A percentile compares a stretch with the other conserved stretches of the same genome.
Conservation (phyloP, 2,797 vertebrate genomes). For the Enteromius paludinosus region DNA sequence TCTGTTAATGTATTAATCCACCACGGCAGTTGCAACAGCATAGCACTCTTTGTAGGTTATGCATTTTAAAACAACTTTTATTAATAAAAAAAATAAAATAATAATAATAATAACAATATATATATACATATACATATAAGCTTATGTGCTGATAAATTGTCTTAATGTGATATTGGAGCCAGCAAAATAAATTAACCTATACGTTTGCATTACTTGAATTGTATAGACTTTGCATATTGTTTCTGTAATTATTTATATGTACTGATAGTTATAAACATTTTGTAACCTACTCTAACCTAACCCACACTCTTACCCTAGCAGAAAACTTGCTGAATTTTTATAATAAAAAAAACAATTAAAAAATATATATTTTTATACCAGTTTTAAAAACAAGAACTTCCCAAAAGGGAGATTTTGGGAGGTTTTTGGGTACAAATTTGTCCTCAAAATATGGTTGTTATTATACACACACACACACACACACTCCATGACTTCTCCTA, state of each 20-base stretch:
- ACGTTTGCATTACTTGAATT: too few species aligned
- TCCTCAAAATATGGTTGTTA: background rate
- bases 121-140: too few species aligned
- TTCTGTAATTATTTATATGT: background rate
- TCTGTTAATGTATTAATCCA: background rate
- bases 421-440: background rate
- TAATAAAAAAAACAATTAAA: background rate
- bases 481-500: background rate
- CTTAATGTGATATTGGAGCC: background rate
- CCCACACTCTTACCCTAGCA: background rate
- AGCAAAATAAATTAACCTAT: too few species aligned
- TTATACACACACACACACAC: background rate
- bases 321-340: background rate
- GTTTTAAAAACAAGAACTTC: background rate
- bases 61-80: background rate
- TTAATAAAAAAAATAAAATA: background rate
- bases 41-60: background rate
- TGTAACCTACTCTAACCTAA: background rate
- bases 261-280: background rate
- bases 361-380: background rate
- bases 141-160: background rate
- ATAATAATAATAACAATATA: too few species aligned
- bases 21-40: background rate
- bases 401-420: background rate
- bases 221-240: background rate